phyloP scores from a whole-genome alignment of 2,888 invertebrate genomes.

The Antheraea yamamai region DNA sequence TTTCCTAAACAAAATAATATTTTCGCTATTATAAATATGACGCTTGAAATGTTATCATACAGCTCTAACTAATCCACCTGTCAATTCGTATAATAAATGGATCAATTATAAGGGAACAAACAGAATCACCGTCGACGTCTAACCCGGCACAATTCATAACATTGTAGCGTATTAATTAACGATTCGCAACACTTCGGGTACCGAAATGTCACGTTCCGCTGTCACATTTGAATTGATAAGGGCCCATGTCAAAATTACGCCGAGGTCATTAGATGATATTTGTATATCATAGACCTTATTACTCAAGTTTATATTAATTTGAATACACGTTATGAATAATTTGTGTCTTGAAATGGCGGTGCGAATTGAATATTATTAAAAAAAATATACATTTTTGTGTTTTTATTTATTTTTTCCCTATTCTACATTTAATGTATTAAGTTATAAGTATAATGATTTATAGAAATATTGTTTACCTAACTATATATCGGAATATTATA shows the following conservation, averaged over 20 bases:
- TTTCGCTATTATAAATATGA: background rate
- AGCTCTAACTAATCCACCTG: slow-evolving; percentile 36
- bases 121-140: slow-evolving; percentile 36
- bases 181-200: slow-evolving; percentile 45
- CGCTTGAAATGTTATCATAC: background rate
- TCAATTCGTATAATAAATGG: slow-evolving; percentile 51
- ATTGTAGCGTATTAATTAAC: slow-evolving; percentile 52
- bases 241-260: slow-evolving; percentile 37
- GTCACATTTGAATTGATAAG: slow-evolving; percentile 38
- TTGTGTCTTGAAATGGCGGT: background rate
- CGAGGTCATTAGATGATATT: slow-evolving; percentile 3
- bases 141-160: slow-evolving; percentile 38
- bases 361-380: background rate
- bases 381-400: background rate
- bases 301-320: slow-evolving; percentile 1
- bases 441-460: too few species aligned
- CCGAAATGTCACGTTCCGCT: slow-evolving; percentile 45
- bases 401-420: background rate
- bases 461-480: too few species aligned
- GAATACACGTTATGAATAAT: background rate
- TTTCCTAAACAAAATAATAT: background rate
- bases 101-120: slow-evolving; percentile 43
- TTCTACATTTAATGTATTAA: too few species aligned
- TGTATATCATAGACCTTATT: slow-evolving; percentile 10
- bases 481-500: too few species aligned